Conservation (phyloP, 1,140 invertebrate genomes). For the Physella acuta region DNA sequence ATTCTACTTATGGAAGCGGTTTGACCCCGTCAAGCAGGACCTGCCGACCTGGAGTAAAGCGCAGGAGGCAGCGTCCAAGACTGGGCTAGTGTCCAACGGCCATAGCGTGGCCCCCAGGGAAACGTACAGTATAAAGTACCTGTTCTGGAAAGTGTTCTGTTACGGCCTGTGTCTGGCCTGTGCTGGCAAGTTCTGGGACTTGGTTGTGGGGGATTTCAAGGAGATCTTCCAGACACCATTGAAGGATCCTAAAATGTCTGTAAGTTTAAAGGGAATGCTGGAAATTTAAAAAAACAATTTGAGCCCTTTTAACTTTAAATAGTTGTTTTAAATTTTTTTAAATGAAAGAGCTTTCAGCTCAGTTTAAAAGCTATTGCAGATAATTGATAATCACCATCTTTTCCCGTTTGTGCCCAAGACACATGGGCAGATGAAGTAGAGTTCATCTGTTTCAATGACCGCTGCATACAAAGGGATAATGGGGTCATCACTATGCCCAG, state of each 20-base stretch:
- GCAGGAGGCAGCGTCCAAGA: conserved; percentile 10
- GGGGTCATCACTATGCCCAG: no score
- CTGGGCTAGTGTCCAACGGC: conserved; percentile 26
- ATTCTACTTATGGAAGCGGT: conserved; percentile 45
- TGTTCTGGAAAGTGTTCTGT: conserved; percentile 48
- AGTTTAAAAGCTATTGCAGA: no score
- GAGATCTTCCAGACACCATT: conserved; percentile 37
- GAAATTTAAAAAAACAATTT: no score
- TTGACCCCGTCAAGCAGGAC: conserved; percentile 34
- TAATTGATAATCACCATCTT: no score
- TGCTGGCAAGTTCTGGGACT: conserved; percentile 44
- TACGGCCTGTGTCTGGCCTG: conserved; percentile 42
- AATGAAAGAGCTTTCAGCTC: no score
- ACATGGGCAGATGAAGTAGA: no score
- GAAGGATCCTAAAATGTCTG: conserved; percentile 34
- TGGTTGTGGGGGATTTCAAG: conserved; percentile 37
- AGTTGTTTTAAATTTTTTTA: no score
- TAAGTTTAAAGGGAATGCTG: no score
- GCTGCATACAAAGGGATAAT: no score
- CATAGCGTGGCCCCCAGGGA: conserved; percentile 22
- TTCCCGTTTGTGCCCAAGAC: no score
- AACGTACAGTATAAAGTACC: conserved; percentile 40
- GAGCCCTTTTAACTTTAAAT: no score
- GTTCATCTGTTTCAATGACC: no score
- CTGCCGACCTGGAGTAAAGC: conserved; percentile 28